A percentile compares a stretch with the other conserved stretches of the same genome.
phyloP scores from a whole-genome alignment of 2,797 vertebrate species.

The Cuniculus paca region DNA sequence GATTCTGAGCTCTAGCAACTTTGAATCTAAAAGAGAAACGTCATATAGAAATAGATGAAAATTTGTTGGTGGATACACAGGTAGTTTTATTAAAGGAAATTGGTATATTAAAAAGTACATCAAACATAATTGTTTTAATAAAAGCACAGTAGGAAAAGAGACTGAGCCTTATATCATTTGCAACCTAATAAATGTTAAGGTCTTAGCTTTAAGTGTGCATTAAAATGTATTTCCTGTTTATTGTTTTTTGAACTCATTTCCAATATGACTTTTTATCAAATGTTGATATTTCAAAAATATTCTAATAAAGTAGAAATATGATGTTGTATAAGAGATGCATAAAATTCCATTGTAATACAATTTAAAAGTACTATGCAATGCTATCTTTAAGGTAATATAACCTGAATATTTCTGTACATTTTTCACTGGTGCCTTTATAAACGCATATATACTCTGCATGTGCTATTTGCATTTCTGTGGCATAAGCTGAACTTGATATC shows the following conservation, averaged over 20 bases:
- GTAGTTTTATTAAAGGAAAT: neutral
- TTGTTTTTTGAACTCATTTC: neutral
- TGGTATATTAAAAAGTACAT: neutral
- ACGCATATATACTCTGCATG: neutral
- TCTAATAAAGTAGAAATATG: neutral
- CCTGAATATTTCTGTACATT: neutral
- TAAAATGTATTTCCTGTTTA: neutral
- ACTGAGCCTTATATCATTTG: neutral
- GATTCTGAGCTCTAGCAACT: neutral
- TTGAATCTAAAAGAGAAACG: neutral
- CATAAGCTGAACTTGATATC: neutral
- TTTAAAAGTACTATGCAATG: neutral
- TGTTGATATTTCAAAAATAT: slow-evolving; percentile 4
- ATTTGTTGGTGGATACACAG: neutral
- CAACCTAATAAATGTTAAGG: neutral
- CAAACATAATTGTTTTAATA: slow-evolving; percentile 40
- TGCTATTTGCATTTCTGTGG: neutral
- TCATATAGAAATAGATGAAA: neutral
- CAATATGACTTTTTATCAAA: neutral
- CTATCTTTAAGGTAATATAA: neutral
- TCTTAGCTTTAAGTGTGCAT: neutral
- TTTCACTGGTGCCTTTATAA: neutral
- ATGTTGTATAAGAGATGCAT: neutral
- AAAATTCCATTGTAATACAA: neutral
- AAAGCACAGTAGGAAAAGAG: neutral